phyloP scores from a whole-genome alignment of 1,140 invertebrate species.

The Trachelipus rathkii region DNA sequence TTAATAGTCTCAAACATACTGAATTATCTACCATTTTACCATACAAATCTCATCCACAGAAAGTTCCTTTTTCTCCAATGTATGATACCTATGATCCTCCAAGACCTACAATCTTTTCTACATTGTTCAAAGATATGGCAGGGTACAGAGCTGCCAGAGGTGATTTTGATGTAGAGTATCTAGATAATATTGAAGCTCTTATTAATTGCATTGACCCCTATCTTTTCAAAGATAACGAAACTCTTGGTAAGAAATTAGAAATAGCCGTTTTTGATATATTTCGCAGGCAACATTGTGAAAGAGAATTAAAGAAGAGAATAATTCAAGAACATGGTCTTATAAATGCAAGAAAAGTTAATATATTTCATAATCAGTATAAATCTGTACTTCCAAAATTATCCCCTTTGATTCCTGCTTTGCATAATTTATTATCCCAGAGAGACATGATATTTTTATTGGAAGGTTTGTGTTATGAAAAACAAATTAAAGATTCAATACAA shows the following conservation, averaged over 20 bases:
- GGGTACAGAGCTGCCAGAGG: neutral
- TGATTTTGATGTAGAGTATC: neutral
- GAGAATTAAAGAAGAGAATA: neutral
- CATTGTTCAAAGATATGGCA: neutral
- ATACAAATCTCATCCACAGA: too few species aligned
- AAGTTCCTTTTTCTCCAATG: neutral
- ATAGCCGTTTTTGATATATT: neutral
- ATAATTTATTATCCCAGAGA: neutral
- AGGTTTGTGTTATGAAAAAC: neutral
- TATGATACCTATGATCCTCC: neutral
- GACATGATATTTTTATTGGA: neutral
- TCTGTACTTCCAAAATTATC: neutral
- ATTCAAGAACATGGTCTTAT: neutral
- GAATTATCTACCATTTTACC: neutral
- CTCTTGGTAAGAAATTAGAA: neutral
- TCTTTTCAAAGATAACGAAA: neutral
- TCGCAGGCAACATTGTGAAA: neutral
- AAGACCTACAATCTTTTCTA: neutral
- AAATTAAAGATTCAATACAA: neutral
- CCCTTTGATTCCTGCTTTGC: neutral
- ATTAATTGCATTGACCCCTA: neutral
- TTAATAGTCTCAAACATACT: neutral
- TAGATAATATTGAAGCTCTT: neutral
- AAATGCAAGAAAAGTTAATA: neutral
- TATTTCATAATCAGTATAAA: slow-evolving; percentile 4